Evolutionary conservation across 2,888 invertebrate species (phyloP).

Genomic region (Meloe dianella): DNA sequence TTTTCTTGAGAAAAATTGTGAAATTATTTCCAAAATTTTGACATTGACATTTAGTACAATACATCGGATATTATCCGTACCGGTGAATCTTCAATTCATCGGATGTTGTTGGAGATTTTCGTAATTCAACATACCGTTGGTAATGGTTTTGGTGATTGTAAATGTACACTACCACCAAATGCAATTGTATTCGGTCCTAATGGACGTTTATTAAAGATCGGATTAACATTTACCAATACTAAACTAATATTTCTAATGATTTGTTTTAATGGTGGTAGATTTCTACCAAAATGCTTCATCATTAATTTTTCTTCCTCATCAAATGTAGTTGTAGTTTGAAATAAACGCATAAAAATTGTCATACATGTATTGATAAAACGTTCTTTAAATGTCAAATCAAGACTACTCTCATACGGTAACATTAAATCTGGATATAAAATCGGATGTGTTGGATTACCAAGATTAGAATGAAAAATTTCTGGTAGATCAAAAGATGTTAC

Average conservation of each 20-base stretch:
- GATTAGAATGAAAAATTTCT: slow-evolving; percentile 35
- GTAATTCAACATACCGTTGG: slow-evolving; percentile 39
- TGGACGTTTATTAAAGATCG: slow-evolving; percentile 41
- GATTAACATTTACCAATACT: slow-evolving; percentile 45
- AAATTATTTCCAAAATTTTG: background rate
- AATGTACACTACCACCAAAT: slow-evolving; percentile 44
- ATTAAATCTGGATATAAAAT: slow-evolving; percentile 46
- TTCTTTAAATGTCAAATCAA: slow-evolving; percentile 22
- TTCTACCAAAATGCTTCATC: slow-evolving; percentile 41
- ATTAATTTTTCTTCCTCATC: too few relatives aligned
- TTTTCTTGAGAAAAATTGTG: background rate
- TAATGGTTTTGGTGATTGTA: slow-evolving; percentile 38
- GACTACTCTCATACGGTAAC: slow-evolving; percentile 27
- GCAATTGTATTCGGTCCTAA: slow-evolving; percentile 41
- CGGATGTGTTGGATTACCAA: slow-evolving; percentile 50
- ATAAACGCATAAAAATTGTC: background rate
- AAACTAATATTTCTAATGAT: slow-evolving; percentile 40
- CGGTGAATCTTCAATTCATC: background rate
- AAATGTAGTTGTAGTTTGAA: slow-evolving; percentile 12
- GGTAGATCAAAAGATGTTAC: slow-evolving; percentile 44
- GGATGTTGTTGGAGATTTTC: background rate
- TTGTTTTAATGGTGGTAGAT: slow-evolving; percentile 38
- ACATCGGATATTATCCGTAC: slow-evolving; percentile 1
- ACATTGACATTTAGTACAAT: background rate
- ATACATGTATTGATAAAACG: slow-evolving; percentile 15